Evolutionary conservation across 2,113 vertebrate genomes (phyloP), one percentile per base, ranked within the genome.

Genomic region (Macaca nemestrina): DNA sequence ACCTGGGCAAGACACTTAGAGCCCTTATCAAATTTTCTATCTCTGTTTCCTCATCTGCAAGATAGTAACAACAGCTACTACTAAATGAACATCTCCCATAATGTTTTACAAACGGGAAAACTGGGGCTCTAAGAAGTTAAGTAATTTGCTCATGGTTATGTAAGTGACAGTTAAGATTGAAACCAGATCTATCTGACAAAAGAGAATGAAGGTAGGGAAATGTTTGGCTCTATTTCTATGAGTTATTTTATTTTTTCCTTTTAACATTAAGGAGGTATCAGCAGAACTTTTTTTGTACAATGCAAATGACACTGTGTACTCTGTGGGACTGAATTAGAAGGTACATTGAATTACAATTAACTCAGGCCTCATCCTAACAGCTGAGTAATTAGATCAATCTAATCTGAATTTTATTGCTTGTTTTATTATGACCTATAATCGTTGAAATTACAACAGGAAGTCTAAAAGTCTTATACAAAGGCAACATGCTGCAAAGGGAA

Each of bases 291-390:
- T 82, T 91, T 57, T 82, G 35, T 83, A 87, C 79, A 83, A 93
- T 79, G 78, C 43, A 5, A 57, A 96, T 97, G 67, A 97, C 92
- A 48, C 59, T 87, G 59, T 82, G 79, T 9, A 94, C 68, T 82
- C 86, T 35, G 23, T 35, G 89, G 72, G 25, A 90, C 50, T 98
- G 30, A 97, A 97, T 98, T 97, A 96, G 95, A 95, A 98, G 94
- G 93, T 96, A 75, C 72, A 14, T 2, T 98, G 73, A 94, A 90
- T 94, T 97, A 97, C 68, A 68, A 96, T 97, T 96, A 98, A 97
- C 2, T 30, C 93, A 50, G 95, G 95, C 64, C 93, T 88, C 5
- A 30, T 81, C 75, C 78, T 97, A 97, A 95, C 50, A 87, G 61
- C 43, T 89, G 70, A 93, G 94, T 86, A 90, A 92, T 90, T 97